Evolutionary conservation across 2,113 vertebrate genomes (phyloP).

Genomic region (Lasiurus cinereus): DNA sequence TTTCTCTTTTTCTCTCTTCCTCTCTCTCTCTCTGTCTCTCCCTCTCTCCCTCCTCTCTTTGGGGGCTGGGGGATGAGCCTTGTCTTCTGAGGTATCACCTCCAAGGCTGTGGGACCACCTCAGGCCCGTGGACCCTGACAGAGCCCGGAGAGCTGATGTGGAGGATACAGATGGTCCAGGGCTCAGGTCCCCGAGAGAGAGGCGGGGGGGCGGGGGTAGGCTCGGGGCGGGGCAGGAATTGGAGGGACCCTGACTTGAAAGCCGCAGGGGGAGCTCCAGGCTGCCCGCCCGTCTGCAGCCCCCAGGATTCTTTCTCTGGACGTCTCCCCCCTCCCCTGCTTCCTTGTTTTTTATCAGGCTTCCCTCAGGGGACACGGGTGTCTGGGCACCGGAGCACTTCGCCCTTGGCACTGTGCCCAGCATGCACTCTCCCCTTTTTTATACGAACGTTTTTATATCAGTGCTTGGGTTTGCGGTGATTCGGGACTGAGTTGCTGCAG

Average conservation of each 20-base stretch:
- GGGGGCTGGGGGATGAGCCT: background rate
- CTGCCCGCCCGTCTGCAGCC: background rate
- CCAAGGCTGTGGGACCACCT: background rate
- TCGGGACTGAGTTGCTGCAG: constrained; percentile 75
- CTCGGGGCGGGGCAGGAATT: background rate
- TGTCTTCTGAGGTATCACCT: background rate
- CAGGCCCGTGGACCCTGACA: background rate
- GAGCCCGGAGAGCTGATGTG: background rate
- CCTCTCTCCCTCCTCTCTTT: background rate
- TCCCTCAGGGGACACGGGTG: constrained; percentile 13
- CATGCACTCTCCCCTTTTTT: constrained; percentile 68
- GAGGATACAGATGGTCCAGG: background rate
- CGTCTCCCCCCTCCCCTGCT: background rate
- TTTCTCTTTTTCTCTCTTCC: background rate
- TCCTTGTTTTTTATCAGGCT: constrained; percentile 67
- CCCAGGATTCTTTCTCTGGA: accelerated
- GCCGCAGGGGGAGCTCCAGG: background rate
- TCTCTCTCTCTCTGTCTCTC: too few relatives aligned
- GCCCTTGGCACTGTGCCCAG: constrained; percentile 1
- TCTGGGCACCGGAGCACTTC: constrained; percentile 67
- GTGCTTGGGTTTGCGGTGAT: constrained; percentile 81
- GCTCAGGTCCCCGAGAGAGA: background rate
- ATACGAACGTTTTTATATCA: constrained; percentile 78
- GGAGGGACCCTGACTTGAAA: background rate
- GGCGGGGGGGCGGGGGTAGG: background rate